phyloP scores from a whole-genome alignment of 2,113 vertebrate species.

The Otolemur garnettii region DNA sequence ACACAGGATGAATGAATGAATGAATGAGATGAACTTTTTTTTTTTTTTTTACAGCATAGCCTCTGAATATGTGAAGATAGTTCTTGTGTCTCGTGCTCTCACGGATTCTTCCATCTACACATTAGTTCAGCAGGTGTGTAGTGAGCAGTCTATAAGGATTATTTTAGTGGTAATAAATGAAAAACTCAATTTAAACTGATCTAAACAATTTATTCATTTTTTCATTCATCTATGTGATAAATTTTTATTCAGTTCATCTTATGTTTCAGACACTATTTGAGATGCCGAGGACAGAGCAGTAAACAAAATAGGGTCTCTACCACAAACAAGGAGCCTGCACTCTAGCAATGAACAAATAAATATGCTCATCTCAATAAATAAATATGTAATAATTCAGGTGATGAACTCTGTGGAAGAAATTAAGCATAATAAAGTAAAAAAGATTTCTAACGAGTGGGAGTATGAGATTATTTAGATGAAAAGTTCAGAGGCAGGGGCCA shows the following conservation, averaged over 20 bases:
- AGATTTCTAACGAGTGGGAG: neutral
- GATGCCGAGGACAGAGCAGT: neutral
- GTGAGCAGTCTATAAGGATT: neutral
- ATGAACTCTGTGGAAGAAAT: neutral
- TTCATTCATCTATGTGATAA: neutral
- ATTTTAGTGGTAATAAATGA: neutral
- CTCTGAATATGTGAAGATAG: constrained; percentile 6
- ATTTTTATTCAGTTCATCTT: neutral
- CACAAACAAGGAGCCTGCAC: neutral
- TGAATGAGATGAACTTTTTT: neutral
- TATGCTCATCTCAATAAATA: neutral
- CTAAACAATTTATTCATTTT: neutral
- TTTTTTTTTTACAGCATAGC: neutral
- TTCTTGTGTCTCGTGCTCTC: neutral
- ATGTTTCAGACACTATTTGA: neutral
- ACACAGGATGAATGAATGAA: neutral
- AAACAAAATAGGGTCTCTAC: neutral
- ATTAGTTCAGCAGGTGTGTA: neutral
- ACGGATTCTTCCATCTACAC: neutral
- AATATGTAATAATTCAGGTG: neutral
- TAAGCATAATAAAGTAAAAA: neutral
- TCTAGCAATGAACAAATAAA: neutral
- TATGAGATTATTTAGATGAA: neutral
- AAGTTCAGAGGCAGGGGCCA: neutral
- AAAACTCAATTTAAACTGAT: constrained; percentile 3